These are phyloP conservation scores for Psilopogon haemacephalus DNA, from an alignment of 2,113 vertebrate genomes.

Conservation along the genomic window DNA sequence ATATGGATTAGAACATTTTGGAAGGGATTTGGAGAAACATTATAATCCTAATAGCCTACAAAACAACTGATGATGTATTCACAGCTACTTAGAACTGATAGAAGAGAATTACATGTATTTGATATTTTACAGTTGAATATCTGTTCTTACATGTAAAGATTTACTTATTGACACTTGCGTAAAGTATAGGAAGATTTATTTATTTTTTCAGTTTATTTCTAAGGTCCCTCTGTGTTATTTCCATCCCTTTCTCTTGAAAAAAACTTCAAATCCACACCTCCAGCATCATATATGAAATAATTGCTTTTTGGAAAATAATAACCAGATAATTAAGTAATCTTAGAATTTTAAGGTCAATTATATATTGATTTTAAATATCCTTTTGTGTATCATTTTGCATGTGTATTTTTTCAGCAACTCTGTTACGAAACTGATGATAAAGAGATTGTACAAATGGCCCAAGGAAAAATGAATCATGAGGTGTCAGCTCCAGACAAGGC, in stretches of 20 bases:
- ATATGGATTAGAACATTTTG: slow-evolving; percentile 36
- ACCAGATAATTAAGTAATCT: not conserved
- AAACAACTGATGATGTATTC: not conserved
- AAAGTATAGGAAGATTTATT: not conserved
- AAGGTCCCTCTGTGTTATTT: not conserved
- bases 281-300: not conserved
- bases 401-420: not conserved
- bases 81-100: not conserved
- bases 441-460: not conserved
- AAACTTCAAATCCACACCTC: not conserved
- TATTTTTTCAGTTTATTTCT: not conserved
- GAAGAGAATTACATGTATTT: not conserved
- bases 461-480: not conserved
- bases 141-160: not conserved
- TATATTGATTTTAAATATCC: not conserved
- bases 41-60: slow-evolving; percentile 22
- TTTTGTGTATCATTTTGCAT: not conserved
- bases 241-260: not conserved
- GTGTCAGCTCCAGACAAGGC: not conserved
- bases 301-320: not conserved
- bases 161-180: not conserved
- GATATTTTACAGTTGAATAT: not conserved
- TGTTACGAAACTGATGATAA: not conserved
- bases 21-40: slow-evolving; percentile 47
- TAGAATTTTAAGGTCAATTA: not conserved